phyloP scores from a whole-genome alignment of 2,888 invertebrate genomes.

The Drosophila helvetica region DNA sequence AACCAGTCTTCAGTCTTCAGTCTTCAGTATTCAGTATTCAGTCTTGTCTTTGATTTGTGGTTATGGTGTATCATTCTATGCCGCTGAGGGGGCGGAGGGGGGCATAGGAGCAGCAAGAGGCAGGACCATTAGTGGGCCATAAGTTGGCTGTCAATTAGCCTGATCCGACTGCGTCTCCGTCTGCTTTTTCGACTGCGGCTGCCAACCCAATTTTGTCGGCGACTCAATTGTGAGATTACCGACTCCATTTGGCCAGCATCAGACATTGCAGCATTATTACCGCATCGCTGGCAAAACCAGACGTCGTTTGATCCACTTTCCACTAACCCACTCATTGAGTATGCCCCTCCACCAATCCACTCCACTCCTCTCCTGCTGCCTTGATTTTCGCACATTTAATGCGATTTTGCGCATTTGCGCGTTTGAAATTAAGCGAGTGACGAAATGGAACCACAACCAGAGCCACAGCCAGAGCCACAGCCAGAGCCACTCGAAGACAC shows the following conservation, averaged over 20 bases:
- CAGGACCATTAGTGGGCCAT: constrained; percentile 65
- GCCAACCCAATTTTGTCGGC: constrained; percentile 74
- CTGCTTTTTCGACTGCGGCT: constrained; percentile 48
- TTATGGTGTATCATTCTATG: constrained; percentile 24
- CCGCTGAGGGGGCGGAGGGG: neutral
- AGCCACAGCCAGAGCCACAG: constrained; percentile 12
- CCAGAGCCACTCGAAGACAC: constrained; percentile 14
- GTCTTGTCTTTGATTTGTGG: constrained; percentile 2
- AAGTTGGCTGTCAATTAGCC: constrained; percentile 68
- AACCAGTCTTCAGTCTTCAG: constrained; percentile 39
- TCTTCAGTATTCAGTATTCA: neutral
- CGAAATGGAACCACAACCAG: constrained; percentile 57
- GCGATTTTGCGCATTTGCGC: constrained; percentile 77
- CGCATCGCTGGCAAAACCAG: constrained; percentile 64
- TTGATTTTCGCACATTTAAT: constrained; percentile 76
- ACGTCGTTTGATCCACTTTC: constrained; percentile 73
- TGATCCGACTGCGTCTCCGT: constrained; percentile 23
- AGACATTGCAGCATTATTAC: constrained; percentile 76
- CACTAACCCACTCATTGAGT: neutral
- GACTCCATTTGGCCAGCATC: constrained; percentile 67
- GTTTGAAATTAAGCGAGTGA: constrained; percentile 74
- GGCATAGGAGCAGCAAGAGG: neutral
- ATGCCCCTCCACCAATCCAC: constrained; percentile 3
- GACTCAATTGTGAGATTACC: constrained; percentile 69
- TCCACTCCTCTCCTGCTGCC: constrained; percentile 11